A percentile compares a stretch with the other conserved stretches of the same genome.
phyloP scores from a whole-genome alignment of 2,113 vertebrate genomes.

The Macrotis lagotis region DNA sequence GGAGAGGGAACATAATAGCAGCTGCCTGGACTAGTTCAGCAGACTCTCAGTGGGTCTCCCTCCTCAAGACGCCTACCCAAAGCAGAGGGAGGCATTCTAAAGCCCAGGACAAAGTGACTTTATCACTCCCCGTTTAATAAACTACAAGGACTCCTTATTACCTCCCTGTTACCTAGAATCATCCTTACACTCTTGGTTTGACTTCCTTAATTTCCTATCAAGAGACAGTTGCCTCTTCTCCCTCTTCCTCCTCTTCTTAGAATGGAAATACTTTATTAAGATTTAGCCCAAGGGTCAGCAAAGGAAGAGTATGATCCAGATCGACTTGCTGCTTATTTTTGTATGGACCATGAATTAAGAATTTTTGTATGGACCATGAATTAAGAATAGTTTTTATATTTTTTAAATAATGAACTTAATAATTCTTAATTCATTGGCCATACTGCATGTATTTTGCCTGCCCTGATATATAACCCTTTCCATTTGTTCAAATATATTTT shows the following conservation, averaged over 20 bases:
- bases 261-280: neutral
- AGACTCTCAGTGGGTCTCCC: neutral
- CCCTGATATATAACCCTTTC: neutral
- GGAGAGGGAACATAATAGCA: neutral
- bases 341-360: no score
- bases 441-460: neutral
- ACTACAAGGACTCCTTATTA: neutral
- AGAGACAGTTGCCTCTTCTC: neutral
- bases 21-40: neutral
- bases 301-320: neutral
- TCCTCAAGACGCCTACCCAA: neutral
- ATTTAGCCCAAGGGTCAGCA: neutral
- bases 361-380: no score
- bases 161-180: neutral
- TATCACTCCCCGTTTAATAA: neutral
- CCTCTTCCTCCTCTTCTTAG: neutral
- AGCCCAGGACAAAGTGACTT: neutral
- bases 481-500: neutral
- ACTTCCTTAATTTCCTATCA: neutral
- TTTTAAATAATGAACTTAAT: neutral
- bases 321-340: neutral
- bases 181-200: neutral
- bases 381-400: neutral
- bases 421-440: neutral
- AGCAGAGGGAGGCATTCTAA: neutral